Evolutionary conservation across 1,140 invertebrate species (phyloP), one percentile per base, ranked within the genome.

Genomic region (Berghia stephanieae): DNA sequence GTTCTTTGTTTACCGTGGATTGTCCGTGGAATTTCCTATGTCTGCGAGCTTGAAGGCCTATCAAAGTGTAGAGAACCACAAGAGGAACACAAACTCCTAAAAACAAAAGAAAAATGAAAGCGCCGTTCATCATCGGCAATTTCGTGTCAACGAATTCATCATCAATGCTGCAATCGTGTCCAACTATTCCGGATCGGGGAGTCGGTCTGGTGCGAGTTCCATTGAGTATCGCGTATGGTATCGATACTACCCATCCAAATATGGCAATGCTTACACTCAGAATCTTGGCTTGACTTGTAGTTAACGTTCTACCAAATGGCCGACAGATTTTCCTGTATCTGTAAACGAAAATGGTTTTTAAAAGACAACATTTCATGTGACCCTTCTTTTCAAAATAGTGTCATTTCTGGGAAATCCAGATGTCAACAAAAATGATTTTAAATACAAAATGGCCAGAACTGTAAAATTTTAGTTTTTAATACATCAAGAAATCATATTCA

Each of bases 221-320:
- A 55, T 79, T 79, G n/a, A 81, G 38, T 10, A 81, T 34, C 3
- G 40, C 46, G 63, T 52, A 72, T 18, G 78, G 80, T 13, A 76
- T 27, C 5, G 75, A 52, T 1, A 81, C 38, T 34, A 60, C 21
- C 6, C 76, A 10, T 1, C 63, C 42, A 21, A 27, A 13, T 24
- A 44, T 3, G n/a, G 63, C 63, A 44, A 76, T 24, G 3, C 24
- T 24, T 24, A 68, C 34, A 36, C 40, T 68, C 3, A 49, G 31
- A 38, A 76, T 68, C 52, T 68, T 76, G 6, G 74, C 60, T 1
- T 66, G 60, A 2, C 31, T 44, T 5, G 52, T 4, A n/a, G 57
- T 24, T 2, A 76, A 31, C 38, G 67, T 60, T 2, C 5, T 34
- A 6, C 21, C 44, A 44, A 68, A 76, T 1, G 63, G 74, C 18